Evolutionary conservation across 2,888 invertebrate genomes (phyloP), one percentile per base, ranked within the genome.

Genomic region (Oscheius sp.): DNA sequence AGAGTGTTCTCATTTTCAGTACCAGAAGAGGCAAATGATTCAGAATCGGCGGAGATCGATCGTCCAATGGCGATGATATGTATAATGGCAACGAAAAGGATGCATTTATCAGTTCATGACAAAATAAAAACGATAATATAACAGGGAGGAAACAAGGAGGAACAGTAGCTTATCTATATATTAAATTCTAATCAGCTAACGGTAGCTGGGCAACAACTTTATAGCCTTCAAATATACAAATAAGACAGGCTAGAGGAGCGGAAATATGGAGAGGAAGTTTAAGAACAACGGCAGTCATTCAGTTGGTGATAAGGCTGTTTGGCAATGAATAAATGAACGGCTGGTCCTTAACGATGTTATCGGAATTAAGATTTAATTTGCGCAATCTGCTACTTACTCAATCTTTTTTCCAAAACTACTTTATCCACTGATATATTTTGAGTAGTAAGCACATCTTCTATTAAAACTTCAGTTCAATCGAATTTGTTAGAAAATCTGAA

Each of bases 1-100:
- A 33, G 33, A 54, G 12, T 17, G 26, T 44, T 24, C 17, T 6
- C 26, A 59, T 26, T 59, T 59, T 24, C 24, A 44, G n/a, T 14
- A 44, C n/a, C 44, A 26, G 6, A 24, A 41, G 26, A 41, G 28
- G 26, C 17, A 44, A 26, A 17, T 59, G 59, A 59, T 59, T 59
- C 59, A 59, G 59, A 59, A 28, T 59, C 59, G 59, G 59, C 41
- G 24, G 41, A 28, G 44, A 59, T 59, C 59, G 59, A 59, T 59
- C 20, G 59, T 26, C 28, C 22, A 59, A 59, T 44, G 41, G 24
- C 59, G 44, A 59, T n/a, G 44, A 12, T 22, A 41, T 59, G 59
- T 59, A 59, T 24, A 59, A 59, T 59, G 41, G 28, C 59, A 59
- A 17, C 30, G n/a, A 26, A 41, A 41, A 41, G 26, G 26, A 59